Evolutionary conservation across 2,888 invertebrate species (phyloP).

Genomic region (Polyommatus icarus): DNA sequence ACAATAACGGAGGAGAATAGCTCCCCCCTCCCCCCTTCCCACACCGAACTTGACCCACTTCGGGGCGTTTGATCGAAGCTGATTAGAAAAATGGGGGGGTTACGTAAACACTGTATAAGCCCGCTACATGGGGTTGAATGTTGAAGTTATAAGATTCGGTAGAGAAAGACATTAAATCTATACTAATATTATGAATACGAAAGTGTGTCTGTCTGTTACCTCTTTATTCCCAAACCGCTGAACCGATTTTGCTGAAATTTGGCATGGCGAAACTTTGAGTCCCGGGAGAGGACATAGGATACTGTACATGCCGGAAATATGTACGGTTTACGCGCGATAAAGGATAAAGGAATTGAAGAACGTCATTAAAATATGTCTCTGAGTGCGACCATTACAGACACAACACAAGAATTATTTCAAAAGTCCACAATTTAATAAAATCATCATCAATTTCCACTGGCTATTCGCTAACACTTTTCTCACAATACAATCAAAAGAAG

Average conservation of each 20-base stretch:
- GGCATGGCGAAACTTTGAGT: no score
- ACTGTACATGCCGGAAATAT: no score
- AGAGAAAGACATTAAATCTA: neutral
- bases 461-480: neutral
- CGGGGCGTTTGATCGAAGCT: conserved; percentile 47
- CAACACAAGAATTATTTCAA: neutral
- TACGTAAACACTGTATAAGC: conserved; percentile 40
- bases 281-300: no score
- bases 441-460: neutral
- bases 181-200: no score
- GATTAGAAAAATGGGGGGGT: conserved; percentile 40
- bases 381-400: no score
- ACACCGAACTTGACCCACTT: conserved; percentile 46
- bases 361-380: no score
- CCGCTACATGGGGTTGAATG: conserved; percentile 15
- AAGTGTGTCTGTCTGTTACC: no score
- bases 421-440: neutral
- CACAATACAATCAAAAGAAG: neutral
- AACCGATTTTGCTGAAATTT: no score
- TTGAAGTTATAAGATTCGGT: neutral
- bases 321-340: no score
- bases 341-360: no score
- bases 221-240: no score
- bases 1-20: conserved; percentile 23
- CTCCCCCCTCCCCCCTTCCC: conserved; percentile 36